These are phyloP conservation scores for Caenorhabditis latens DNA, from an alignment of 1,140 invertebrate species.

Conservation along the genomic window DNA sequence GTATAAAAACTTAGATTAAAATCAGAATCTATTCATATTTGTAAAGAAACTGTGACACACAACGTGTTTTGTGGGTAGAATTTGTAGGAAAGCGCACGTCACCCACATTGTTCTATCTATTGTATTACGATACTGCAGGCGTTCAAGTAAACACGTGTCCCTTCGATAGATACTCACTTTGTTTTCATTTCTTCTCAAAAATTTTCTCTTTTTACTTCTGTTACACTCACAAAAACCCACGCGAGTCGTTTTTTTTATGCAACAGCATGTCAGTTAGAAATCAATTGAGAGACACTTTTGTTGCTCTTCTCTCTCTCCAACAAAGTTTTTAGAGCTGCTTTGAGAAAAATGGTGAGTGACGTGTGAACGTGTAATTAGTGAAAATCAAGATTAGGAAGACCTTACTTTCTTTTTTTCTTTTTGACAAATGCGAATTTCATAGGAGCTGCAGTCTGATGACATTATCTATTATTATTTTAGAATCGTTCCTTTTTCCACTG, in stretches of 20 bases:
- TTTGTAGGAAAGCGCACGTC: not conserved
- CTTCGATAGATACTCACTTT: not conserved
- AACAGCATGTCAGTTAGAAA: slow-evolving; percentile 29
- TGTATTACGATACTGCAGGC: not conserved
- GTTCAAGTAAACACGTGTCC: slow-evolving; percentile 47
- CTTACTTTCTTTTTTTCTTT: not conserved
- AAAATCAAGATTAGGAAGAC: not conserved
- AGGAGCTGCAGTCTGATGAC: too few relatives aligned
- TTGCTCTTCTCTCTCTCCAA: not conserved
- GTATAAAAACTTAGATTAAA: not conserved
- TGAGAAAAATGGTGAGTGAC: slow-evolving; percentile 20
- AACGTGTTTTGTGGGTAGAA: not conserved
- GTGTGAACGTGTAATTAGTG: not conserved
- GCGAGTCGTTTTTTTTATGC: slow-evolving; percentile 1
- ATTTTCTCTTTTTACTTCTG: slow-evolving; percentile 9
- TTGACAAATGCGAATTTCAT: too few relatives aligned
- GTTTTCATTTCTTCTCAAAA: slow-evolving; percentile 52
- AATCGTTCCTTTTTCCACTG: not conserved
- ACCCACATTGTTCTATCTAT: not conserved
- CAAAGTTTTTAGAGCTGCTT: not conserved
- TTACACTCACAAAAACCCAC: slow-evolving; percentile 47
- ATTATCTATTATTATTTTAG: not conserved
- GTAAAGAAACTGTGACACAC: not conserved
- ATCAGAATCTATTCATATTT: not conserved
- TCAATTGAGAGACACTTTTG: slow-evolving; percentile 33